Conservation (phyloP, 2,797 vertebrate genomes). For the Sorex maritimensis region DNA sequence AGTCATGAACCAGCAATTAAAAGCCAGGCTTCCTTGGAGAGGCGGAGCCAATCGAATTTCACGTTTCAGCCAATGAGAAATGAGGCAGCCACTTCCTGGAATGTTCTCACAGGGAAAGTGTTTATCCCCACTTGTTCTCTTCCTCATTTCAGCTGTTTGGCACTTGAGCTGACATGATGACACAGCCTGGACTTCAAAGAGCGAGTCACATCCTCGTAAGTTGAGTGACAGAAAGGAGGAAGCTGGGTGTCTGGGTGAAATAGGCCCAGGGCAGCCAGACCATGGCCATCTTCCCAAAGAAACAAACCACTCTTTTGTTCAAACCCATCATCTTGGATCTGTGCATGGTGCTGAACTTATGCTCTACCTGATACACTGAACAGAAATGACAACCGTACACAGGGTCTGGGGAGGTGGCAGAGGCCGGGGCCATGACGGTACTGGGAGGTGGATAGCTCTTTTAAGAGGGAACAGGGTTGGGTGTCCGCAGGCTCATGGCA, state of each 20-base stretch:
- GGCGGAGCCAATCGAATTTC: no score
- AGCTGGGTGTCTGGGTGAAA: neutral
- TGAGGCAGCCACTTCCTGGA: neutral
- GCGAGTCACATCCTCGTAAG: neutral
- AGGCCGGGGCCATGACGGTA: slow-evolving; percentile 81
- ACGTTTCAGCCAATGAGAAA: neutral
- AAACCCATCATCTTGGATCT: neutral
- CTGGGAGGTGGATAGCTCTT: slow-evolving; percentile 79
- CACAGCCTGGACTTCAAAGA: neutral
- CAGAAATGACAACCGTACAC: neutral
- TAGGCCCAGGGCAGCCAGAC: neutral
- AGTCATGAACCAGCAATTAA: neutral
- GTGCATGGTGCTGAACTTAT: neutral
- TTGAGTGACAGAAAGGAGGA: neutral
- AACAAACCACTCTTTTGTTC: neutral
- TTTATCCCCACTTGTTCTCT: neutral
- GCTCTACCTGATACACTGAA: neutral
- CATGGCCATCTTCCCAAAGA: neutral
- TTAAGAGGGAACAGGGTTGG: slow-evolving; percentile 79
- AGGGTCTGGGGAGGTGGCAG: neutral
- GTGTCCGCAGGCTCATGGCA: slow-evolving; percentile 65
- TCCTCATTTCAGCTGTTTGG: neutral
- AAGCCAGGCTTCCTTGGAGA: neutral
- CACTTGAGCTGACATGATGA: neutral
- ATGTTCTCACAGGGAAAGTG: neutral